Evolutionary conservation across 1,140 invertebrate species (phyloP).

Genomic region (Zophobas atratus): DNA sequence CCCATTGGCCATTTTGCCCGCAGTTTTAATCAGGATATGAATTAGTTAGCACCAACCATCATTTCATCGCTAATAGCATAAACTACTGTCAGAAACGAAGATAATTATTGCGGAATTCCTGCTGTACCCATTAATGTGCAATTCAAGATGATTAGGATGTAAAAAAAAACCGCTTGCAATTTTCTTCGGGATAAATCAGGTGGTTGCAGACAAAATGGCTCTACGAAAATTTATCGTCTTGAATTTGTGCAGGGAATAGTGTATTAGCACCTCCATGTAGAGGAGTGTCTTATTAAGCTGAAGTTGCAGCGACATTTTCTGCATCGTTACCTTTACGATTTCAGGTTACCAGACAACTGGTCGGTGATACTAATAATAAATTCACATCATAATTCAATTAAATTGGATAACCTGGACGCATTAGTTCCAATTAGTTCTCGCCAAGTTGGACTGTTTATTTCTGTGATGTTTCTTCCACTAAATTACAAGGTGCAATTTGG

Average conservation of each 20-base stretch:
- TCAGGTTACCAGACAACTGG: constrained; percentile 33
- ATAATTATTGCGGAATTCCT: constrained; percentile 34
- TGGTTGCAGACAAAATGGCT: constrained; percentile 31
- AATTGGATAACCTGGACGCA: constrained; percentile 39
- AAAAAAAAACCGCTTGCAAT: constrained; percentile 30
- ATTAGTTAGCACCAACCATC: constrained; percentile 7
- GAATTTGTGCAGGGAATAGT: constrained; percentile 39
- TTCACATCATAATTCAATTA: constrained; percentile 42
- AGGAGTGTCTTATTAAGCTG: constrained; percentile 36
- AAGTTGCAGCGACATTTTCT: constrained; percentile 42
- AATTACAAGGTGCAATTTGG: constrained; percentile 31
- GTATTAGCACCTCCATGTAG: constrained; percentile 37
- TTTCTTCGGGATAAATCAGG: constrained; percentile 42
- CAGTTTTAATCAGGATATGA: constrained; percentile 28
- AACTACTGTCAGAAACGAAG: constrained; percentile 16
- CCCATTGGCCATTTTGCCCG: constrained; percentile 8
- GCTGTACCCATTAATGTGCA: constrained; percentile 21
- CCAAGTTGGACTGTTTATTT: constrained; percentile 37
- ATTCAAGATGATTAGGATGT: constrained; percentile 33
- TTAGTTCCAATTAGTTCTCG: constrained; percentile 37
- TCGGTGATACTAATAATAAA: constrained; percentile 40
- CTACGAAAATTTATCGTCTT: constrained; percentile 30
- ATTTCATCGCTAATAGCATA: constrained; percentile 7
- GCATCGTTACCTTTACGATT: constrained; percentile 42
- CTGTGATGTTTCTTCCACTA: constrained; percentile 21